Evolutionary conservation across 2,797 vertebrate species (phyloP).

Genomic region (Zalophus californianus): DNA sequence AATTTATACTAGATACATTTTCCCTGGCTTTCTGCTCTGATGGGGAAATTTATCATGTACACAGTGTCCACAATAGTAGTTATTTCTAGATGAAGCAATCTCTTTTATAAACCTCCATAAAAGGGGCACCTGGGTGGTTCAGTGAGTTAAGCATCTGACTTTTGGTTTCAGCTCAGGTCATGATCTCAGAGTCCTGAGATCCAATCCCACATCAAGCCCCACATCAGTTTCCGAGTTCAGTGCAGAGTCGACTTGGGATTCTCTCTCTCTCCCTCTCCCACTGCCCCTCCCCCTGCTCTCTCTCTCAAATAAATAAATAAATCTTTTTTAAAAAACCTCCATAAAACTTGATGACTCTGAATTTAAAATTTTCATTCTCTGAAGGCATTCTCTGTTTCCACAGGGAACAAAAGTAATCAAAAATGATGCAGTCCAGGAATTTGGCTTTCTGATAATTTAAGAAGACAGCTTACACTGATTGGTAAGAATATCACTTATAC

Average conservation of each 20-base stretch:
- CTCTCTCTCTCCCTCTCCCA: neutral
- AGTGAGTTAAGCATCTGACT: neutral
- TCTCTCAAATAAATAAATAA: neutral
- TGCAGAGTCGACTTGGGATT: neutral
- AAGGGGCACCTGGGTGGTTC: neutral
- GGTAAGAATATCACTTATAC: neutral
- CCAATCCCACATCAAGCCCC: neutral
- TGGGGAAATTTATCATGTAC: slow-evolving; percentile 5
- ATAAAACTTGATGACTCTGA: slow-evolving; percentile 11
- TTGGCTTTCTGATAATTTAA: neutral
- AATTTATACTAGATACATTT: slow-evolving; percentile 29
- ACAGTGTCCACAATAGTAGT: neutral
- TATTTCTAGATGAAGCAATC: slow-evolving; percentile 45
- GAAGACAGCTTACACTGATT: neutral
- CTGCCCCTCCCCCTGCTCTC: neutral
- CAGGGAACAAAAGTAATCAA: neutral
- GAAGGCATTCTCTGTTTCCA: slow-evolving; percentile 5
- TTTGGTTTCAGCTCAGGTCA: neutral
- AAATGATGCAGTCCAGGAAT: neutral
- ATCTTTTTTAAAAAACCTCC: neutral
- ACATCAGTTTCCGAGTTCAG: neutral
- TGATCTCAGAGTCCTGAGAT: neutral
- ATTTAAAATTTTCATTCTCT: slow-evolving; percentile 49
- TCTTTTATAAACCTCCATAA: slow-evolving; percentile 61
- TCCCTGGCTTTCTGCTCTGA: neutral